Evolutionary conservation across 2,888 invertebrate species (phyloP), one percentile per base, ranked within the genome.

Genomic region (Orthonevra nobilis): DNA sequence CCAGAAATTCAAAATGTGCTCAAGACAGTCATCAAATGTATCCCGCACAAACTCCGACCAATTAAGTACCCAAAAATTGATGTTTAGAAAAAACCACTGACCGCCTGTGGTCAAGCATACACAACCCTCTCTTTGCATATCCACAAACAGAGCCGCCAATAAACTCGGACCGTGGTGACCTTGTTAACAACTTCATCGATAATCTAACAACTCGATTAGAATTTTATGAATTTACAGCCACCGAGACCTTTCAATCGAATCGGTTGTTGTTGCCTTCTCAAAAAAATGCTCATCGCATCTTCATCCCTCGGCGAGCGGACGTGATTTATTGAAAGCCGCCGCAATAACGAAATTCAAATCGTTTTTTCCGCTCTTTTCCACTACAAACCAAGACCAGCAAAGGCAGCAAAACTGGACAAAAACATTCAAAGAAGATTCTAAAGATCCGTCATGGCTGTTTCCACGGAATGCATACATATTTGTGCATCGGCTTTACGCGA

Each of bases 151-250:
- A 2, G 5, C 38, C 32, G 9, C 26, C 30, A 46, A 32, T 36
- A 20, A 44, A 44, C 2, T 9, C 17, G 10, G 23, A 9, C 46
- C 7, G 12, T 14, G 5, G 23, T 79, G 79, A 79, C 79, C 79
- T 79, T 79, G 79, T 60, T 60, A 77, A 64, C 64, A 20, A 58
- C 66, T 77, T 66, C 70, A 77, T 77, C 77, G 77, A 77, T 77
- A 66, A 72, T 72, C 77, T 72, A 72, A 72, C 72, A 66, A 44
- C 44, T 72, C 73, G 56, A 79, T 79, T 79, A 73, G 79, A 68
- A 34, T 66, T 73, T 79, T 79, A 79, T 79, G 73, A 79, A 72
- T 79, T 79, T 73, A 73, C 66, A 28, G 42, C 30, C 61, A 3
- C 3, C 14, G 17, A 7, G n/a, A n/a, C 5, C 56, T 30, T 32